phyloP scores from a whole-genome alignment of 2,113 vertebrate species.

The Chamaea fasciata region DNA sequence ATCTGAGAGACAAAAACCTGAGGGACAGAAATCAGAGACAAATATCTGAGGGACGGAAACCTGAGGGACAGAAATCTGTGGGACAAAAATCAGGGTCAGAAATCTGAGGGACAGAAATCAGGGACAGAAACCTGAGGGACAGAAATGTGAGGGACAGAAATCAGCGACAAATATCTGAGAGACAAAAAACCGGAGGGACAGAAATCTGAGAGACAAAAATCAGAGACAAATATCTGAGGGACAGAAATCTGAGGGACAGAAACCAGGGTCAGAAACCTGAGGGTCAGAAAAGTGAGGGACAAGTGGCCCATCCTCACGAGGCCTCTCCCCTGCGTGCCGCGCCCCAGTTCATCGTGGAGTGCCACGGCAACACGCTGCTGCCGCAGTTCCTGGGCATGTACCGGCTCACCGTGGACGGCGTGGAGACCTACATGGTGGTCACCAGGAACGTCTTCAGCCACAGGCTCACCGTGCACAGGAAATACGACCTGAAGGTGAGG shows the following conservation, averaged over 20 bases:
- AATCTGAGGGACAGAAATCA: too few relatives aligned
- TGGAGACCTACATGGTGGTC: constrained; percentile 98
- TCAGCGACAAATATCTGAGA: too few relatives aligned
- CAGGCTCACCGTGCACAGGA: constrained; percentile 90
- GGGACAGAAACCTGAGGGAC: not conserved
- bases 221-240: too few relatives aligned
- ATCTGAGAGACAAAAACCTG: not conserved
- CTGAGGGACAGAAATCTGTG: not conserved
- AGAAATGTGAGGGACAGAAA: too few relatives aligned
- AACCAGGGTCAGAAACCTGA: too few relatives aligned
- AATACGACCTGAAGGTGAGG: constrained; percentile 93
- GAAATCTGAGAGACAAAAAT: too few relatives aligned
- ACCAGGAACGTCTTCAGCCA: constrained; percentile 96
- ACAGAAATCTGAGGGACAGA: too few relatives aligned
- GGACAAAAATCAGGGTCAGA: too few relatives aligned
- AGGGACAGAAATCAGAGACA: too few relatives aligned
- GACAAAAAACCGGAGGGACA: not conserved
- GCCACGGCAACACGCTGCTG: constrained; percentile 93
- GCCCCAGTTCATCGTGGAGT: constrained; percentile 93
- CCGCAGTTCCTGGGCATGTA: constrained; percentile 99
- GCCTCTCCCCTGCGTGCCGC: not conserved
- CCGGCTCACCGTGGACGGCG: constrained; percentile 91
- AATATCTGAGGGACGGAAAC: too few relatives aligned
- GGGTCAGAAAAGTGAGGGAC: too few relatives aligned
- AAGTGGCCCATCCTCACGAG: too few relatives aligned